Conservation (phyloP, 2,888 invertebrate genomes). For the Bellardia bayeri region DNA sequence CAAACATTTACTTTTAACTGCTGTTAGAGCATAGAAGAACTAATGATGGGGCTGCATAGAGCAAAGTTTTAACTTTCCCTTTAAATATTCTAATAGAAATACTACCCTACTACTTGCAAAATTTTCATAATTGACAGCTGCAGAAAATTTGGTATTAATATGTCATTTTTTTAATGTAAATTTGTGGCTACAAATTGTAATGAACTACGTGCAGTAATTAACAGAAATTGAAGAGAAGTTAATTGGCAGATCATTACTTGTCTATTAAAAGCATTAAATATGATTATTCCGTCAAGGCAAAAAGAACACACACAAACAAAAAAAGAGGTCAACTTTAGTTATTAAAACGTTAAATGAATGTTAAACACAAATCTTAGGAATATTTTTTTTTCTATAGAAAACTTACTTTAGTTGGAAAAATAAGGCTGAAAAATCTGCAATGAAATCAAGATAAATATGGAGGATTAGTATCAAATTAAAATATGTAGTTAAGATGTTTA, state of each 20-base stretch:
- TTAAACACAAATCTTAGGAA: constrained; percentile 8
- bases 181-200: constrained; percentile 39
- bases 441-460: constrained; percentile 11
- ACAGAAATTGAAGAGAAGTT: constrained; percentile 7
- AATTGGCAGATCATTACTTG: constrained; percentile 38
- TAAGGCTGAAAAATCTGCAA: constrained; percentile 38
- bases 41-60: too few relatives aligned
- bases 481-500: too few relatives aligned
- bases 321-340: constrained; percentile 55
- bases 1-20: too few relatives aligned
- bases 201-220: constrained; percentile 66
- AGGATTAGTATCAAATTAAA: constrained; percentile 8
- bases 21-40: too few relatives aligned
- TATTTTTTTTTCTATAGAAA: constrained; percentile 4
- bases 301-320: constrained; percentile 11
- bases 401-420: constrained; percentile 35
- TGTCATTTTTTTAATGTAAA: constrained; percentile 45
- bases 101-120: too few relatives aligned
- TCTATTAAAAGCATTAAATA: constrained; percentile 43
- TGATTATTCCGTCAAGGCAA: background rate
- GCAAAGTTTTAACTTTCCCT: too few relatives aligned
- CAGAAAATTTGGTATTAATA: constrained; percentile 22
- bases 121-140: constrained; percentile 24
- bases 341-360: constrained; percentile 31
- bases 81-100: too few relatives aligned